A percentile compares a stretch with the other conserved stretches of the same genome.
Evolutionary conservation across 2,888 invertebrate genomes (phyloP).

Genomic region (Drosophila ustulata): DNA sequence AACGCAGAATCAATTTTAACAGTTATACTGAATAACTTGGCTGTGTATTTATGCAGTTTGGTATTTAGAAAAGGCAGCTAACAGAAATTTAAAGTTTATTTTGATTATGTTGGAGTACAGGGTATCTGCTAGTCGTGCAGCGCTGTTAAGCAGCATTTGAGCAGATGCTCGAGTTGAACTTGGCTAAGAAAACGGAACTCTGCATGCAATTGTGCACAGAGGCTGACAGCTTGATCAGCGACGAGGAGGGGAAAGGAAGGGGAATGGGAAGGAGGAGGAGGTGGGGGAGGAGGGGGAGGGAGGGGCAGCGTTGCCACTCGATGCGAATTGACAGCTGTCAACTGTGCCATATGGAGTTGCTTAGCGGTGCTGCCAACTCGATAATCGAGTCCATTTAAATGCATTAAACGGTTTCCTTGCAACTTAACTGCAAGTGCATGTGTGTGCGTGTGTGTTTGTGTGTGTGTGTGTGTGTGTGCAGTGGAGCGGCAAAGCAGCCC

Average conservation of each 20-base stretch:
- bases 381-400: constrained; percentile 74
- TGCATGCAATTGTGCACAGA: constrained; percentile 10
- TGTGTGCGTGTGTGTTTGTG: constrained; percentile 5
- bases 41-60: too few relatives aligned
- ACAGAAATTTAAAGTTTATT: too few relatives aligned
- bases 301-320: constrained; percentile 41
- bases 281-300: background rate
- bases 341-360: constrained; percentile 49
- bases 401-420: constrained; percentile 57
- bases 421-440: constrained; percentile 1
- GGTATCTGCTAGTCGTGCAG: constrained; percentile 4
- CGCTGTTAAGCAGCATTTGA: background rate
- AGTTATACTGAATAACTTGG: too few relatives aligned
- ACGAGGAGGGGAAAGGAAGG: background rate
- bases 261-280: too few relatives aligned
- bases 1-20: too few relatives aligned
- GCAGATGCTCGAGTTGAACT: constrained; percentile 5
- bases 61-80: too few relatives aligned
- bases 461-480: constrained; percentile 34
- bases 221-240: constrained; percentile 26
- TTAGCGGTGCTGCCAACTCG: constrained; percentile 47
- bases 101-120: background rate
- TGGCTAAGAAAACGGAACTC: background rate
- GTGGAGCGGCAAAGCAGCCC: constrained; percentile 38
- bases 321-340: constrained; percentile 59